Conservation (phyloP, 2,888 invertebrate species). For the Rhingia rostrata region DNA sequence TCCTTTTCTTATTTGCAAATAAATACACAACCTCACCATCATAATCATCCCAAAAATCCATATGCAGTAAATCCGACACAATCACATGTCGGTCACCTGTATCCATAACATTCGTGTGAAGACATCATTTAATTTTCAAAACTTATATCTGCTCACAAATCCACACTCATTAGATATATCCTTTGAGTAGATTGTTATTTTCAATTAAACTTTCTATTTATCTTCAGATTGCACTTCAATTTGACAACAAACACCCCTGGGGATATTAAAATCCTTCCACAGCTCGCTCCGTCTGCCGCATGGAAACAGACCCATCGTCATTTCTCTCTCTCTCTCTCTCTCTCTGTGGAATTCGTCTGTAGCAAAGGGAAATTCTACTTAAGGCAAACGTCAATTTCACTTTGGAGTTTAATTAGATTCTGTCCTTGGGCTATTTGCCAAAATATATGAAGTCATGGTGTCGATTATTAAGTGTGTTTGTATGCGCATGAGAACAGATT, state of each 20-base stretch:
- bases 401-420: constrained; percentile 56
- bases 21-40: too few relatives aligned
- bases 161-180: neutral
- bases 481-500: too few relatives aligned
- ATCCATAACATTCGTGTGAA: too few relatives aligned
- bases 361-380: constrained; percentile 10
- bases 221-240: constrained; percentile 45
- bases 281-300: neutral
- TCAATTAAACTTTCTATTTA: constrained; percentile 57
- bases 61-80: too few relatives aligned
- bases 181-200: constrained; percentile 40
- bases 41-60: too few relatives aligned
- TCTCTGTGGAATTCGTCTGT: constrained; percentile 2
- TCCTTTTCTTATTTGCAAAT: too few relatives aligned
- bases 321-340: constrained; percentile 13
- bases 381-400: constrained; percentile 34
- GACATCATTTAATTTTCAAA: too few relatives aligned
- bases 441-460: constrained; percentile 16
- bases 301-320: neutral
- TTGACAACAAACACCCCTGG: constrained; percentile 28
- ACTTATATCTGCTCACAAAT: too few relatives aligned
- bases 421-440: constrained; percentile 23
- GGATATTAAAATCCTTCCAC: constrained; percentile 13
- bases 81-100: too few relatives aligned
- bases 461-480: constrained; percentile 14